Percentiles rank a stretch among this genome's conserved stretches.
These are phyloP conservation scores for Noctuana brunneofusca DNA, from an alignment of 2,888 invertebrate species.

Conservation along the genomic window DNA sequence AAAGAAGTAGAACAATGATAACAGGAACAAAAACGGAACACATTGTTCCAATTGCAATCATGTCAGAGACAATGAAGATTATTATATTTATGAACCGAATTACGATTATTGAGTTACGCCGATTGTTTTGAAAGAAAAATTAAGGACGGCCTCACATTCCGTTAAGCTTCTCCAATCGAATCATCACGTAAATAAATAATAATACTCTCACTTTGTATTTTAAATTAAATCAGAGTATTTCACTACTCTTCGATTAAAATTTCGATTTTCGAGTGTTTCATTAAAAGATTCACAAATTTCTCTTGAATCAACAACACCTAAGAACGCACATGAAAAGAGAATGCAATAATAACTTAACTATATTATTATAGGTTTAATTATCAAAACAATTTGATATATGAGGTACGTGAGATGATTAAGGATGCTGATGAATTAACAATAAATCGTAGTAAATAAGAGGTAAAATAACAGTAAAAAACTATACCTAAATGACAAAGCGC, in stretches of 20 bases:
- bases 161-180: background rate
- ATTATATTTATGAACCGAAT: slow-evolving; percentile 29
- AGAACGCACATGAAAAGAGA: too few species aligned
- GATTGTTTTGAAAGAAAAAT: slow-evolving; percentile 16
- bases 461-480: background rate
- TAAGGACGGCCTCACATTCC: slow-evolving; percentile 8
- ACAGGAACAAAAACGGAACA: slow-evolving; percentile 25
- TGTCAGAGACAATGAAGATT: slow-evolving; percentile 31
- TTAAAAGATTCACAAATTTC: too few species aligned
- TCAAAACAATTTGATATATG: too few species aligned
- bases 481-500: background rate
- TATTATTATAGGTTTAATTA: too few species aligned
- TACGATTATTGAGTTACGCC: slow-evolving; percentile 27
- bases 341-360: too few species aligned
- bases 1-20: slow-evolving; percentile 33
- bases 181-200: background rate
- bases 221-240: too few species aligned
- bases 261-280: too few species aligned
- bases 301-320: too few species aligned
- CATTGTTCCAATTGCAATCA: slow-evolving; percentile 34
- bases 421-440: too few species aligned
- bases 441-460: too few species aligned
- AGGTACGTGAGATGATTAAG: too few species aligned
- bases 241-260: too few species aligned
- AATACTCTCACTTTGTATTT: background rate